Evolutionary conservation across 2,113 vertebrate genomes (phyloP), one percentile per base, ranked within the genome.

Genomic region (Oreochromis niloticus): DNA sequence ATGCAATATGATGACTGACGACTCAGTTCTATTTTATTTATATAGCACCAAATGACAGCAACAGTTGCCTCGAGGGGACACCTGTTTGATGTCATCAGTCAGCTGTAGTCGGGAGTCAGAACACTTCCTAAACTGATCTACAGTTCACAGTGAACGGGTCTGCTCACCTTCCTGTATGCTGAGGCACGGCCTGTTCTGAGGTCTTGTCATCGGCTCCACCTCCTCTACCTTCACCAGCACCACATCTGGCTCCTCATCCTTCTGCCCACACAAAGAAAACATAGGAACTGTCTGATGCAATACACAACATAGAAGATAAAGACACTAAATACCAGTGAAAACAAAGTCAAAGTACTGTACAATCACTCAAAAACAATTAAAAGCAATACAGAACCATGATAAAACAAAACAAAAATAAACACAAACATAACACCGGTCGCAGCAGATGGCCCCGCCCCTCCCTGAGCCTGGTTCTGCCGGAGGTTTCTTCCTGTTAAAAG

Each of bases 151-250:
- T 3, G 52, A 22, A 39, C 9, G 34, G 12, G 7, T 80, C 36
- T 43, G 80, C 91, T 95, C 84, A 96, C 96, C 96, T 39, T 96
- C 94, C 68, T 96, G 95, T 22, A 95, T 92, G 86, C 87, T 95
- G 84, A 95, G 86, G 39, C 87, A 43, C 1, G 71, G 66, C 48
- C 54, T 89, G 82, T 43, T 88, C 32, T 22, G 85, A 54, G 13
- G 50, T 14, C 39, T 82, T 2, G 75, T 83, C 50, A 61, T 79
- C 3, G 56, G 61, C 87, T 95, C 91, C 24, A 71, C 43, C 10
- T 90, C 87, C 89, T 96, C 96, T 81, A 95, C 91, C 80, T 96
- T 96, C 75, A 96, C 93, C 57, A 96, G 86, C 66, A 96, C 87
- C 84, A 94, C 89, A 32, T 95, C 94, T 4, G 89, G 91, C 50